Percentiles rank a stretch among this genome's conserved stretches.
Evolutionary conservation across 2,797 vertebrate genomes (phyloP).

Genomic region (Danio kyathit): DNA sequence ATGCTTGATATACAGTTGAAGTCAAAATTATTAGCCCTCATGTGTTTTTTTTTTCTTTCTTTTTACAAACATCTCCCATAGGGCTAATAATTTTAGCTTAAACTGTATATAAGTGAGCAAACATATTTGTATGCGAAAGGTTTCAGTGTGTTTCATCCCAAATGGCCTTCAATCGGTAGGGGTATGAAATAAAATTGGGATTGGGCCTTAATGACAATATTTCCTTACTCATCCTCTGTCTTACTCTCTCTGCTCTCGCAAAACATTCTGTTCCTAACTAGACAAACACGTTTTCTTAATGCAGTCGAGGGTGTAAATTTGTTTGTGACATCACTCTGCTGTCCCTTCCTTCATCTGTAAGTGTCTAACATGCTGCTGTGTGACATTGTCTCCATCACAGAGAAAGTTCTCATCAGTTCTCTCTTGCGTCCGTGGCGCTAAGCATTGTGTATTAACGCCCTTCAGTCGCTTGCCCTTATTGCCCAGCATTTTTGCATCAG

Average conservation of each 20-base stretch:
- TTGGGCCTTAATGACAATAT: background rate
- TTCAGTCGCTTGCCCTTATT: constrained; percentile 49
- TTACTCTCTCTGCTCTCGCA: background rate
- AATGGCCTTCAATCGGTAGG: too few relatives aligned
- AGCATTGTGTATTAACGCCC: constrained; percentile 51
- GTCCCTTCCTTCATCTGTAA: constrained; percentile 20
- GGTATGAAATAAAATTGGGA: too few relatives aligned
- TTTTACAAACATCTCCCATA: too few relatives aligned
- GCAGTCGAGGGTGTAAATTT: constrained; percentile 26
- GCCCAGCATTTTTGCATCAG: constrained; percentile 58
- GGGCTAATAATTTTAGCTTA: too few relatives aligned
- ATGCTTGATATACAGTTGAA: too few relatives aligned
- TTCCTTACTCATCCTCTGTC: background rate
- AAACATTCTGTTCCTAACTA: constrained; percentile 15
- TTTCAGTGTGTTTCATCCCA: too few relatives aligned
- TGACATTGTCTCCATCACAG: constrained; percentile 20
- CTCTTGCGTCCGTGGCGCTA: constrained; percentile 45
- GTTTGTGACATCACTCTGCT: constrained; percentile 17
- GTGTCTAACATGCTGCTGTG: background rate
- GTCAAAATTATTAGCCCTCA: too few relatives aligned
- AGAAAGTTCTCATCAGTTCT: constrained; percentile 35
- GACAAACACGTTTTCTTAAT: constrained; percentile 16
- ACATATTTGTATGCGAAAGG: too few relatives aligned
- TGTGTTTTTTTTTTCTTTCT: too few relatives aligned
- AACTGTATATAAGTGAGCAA: too few relatives aligned